These are phyloP conservation scores for Trichomalopsis sarcophagae DNA, from an alignment of 1,140 invertebrate species.

Conservation along the genomic window DNA sequence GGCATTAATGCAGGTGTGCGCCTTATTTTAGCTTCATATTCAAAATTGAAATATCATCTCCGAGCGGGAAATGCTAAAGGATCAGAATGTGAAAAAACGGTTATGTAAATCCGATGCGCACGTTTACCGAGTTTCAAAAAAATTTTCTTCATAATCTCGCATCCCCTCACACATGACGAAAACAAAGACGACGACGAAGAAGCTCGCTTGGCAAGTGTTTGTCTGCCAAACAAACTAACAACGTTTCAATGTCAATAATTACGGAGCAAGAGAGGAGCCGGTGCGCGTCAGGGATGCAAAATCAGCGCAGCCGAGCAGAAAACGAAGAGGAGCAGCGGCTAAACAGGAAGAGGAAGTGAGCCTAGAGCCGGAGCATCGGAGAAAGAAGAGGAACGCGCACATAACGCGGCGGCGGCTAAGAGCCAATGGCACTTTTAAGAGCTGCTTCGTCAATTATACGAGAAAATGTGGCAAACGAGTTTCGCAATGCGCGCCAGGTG, in stretches of 20 bases:
- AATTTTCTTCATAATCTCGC: background rate
- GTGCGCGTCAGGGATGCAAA: background rate
- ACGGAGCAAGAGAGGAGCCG: background rate
- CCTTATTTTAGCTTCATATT: background rate
- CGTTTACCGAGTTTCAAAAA: background rate
- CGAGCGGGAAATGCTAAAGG: no score
- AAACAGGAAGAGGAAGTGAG: slow-evolving; percentile 34
- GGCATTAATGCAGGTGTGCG: background rate
- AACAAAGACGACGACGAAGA: no score
- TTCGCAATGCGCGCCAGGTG: slow-evolving; percentile 14
- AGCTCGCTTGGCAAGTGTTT: background rate
- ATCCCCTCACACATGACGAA: background rate
- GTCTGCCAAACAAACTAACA: background rate
- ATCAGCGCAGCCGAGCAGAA: background rate
- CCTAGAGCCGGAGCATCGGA: background rate
- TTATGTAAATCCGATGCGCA: background rate
- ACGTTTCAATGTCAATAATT: background rate
- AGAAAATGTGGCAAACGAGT: slow-evolving; percentile 15
- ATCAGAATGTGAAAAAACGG: background rate
- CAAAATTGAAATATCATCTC: background rate
- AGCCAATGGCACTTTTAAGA: slow-evolving; percentile 14
- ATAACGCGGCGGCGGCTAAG: background rate
- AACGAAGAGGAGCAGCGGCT: background rate
- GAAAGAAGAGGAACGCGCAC: background rate
- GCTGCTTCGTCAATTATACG: background rate